Evolutionary conservation across 1,140 invertebrate species (phyloP).

Genomic region (Argopecten irradians): DNA sequence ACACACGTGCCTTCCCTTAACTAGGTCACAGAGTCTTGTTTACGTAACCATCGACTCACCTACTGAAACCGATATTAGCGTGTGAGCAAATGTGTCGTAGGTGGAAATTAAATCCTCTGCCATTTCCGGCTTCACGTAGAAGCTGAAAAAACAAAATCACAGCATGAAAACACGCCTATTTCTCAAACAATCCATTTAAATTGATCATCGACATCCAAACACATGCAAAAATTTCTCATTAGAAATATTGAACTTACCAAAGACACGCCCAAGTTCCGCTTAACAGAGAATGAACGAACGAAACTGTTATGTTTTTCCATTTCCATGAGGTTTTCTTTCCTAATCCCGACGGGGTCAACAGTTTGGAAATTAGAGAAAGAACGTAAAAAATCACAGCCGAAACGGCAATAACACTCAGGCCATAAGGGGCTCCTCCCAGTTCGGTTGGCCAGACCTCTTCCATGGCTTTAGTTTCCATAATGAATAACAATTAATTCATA

Average conservation of each 20-base stretch:
- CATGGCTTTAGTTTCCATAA: constrained; percentile 39
- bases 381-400: constrained; percentile 57
- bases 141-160: constrained; percentile 56
- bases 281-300: constrained; percentile 77
- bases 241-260: constrained; percentile 63
- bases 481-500: neutral
- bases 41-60: constrained; percentile 60
- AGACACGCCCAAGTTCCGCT: constrained; percentile 72
- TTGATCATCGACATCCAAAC: neutral
- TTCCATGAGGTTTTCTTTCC: constrained; percentile 72
- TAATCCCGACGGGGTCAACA: constrained; percentile 29
- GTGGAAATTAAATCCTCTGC: constrained; percentile 65
- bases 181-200: neutral
- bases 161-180: neutral
- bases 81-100: constrained; percentile 55
- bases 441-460: constrained; percentile 57
- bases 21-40: constrained; percentile 25
- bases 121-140: constrained; percentile 61
- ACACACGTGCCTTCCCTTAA: neutral
- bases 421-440: constrained; percentile 39
- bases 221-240: neutral
- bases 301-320: constrained; percentile 78
- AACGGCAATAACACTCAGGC: constrained; percentile 41
- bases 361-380: constrained; percentile 31
- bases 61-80: constrained; percentile 58